phyloP scores from a whole-genome alignment of 2,113 vertebrate genomes.

The Vulpes vulpes region DNA sequence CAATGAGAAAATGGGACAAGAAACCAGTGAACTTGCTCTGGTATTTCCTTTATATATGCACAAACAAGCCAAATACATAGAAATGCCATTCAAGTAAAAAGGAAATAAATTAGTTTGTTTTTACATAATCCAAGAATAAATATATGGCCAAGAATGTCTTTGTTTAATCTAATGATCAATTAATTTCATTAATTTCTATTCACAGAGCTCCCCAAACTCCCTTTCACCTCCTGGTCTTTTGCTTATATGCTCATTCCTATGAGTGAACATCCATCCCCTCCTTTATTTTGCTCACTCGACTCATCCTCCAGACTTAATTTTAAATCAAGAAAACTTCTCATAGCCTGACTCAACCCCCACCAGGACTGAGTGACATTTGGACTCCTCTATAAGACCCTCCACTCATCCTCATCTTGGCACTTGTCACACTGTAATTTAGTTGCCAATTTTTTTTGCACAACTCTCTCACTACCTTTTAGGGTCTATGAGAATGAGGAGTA shows the following conservation, averaged over 20 bases:
- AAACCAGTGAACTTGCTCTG: background rate
- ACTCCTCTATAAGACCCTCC: background rate
- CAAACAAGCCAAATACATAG: background rate
- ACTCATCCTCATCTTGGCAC: background rate
- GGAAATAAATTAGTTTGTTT: background rate
- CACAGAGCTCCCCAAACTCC: background rate
- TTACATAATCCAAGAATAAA: background rate
- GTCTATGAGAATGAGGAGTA: background rate
- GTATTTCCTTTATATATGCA: background rate
- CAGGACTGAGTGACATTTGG: background rate
- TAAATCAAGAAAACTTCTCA: background rate
- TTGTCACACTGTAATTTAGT: background rate
- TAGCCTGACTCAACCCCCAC: background rate
- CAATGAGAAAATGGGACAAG: conserved; percentile 15
- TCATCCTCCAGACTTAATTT: background rate
- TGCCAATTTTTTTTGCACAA: background rate
- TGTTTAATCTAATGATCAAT: background rate
- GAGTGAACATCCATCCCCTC: background rate
- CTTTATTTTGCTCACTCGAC: background rate
- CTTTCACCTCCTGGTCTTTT: background rate
- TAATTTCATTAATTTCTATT: background rate
- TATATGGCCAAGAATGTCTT: background rate
- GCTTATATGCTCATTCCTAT: background rate
- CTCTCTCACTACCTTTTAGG: background rate
- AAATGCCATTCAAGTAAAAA: background rate